Percentiles rank a stretch among this genome's conserved stretches.
Evolutionary conservation across 2,113 vertebrate genomes (phyloP).

Genomic region (Rostratula benghalensis): DNA sequence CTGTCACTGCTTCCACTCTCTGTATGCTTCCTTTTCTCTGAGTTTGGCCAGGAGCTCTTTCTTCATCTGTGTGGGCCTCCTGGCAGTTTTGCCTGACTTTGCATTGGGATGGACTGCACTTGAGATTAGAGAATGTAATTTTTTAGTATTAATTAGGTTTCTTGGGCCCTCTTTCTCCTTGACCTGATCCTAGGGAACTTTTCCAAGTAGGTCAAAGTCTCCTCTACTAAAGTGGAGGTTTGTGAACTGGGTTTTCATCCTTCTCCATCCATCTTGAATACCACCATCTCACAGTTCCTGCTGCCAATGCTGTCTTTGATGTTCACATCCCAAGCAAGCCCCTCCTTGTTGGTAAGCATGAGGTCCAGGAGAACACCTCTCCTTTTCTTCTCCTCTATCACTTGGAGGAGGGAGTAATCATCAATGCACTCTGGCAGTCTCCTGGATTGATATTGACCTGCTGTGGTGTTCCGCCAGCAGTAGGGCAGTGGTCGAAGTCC

Average conservation of each 20-base stretch:
- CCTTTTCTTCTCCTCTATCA: neutral
- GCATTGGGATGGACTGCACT: neutral
- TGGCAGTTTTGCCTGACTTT: neutral
- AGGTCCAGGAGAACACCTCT: neutral
- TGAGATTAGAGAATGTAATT: neutral
- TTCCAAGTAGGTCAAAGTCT: neutral
- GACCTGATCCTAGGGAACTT: neutral
- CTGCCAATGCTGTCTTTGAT: neutral
- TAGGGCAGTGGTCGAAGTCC: neutral
- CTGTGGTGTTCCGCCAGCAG: accelerated
- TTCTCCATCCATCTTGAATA: neutral
- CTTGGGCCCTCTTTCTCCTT: neutral
- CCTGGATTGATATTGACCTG: neutral
- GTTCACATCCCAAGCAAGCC: accelerated
- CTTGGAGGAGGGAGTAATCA: neutral
- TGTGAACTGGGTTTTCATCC: neutral
- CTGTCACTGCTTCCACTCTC: neutral
- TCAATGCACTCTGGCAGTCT: neutral
- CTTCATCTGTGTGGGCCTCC: neutral
- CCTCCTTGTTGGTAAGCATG: accelerated
- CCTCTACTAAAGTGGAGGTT: neutral
- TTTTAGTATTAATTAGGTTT: neutral
- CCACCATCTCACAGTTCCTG: accelerated
- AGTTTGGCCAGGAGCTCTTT: neutral
- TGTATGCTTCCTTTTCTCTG: neutral